Percentiles rank a stretch among this genome's conserved stretches.
phyloP scores from a whole-genome alignment of 2,113 vertebrate genomes.

The Nanorana parkeri region DNA sequence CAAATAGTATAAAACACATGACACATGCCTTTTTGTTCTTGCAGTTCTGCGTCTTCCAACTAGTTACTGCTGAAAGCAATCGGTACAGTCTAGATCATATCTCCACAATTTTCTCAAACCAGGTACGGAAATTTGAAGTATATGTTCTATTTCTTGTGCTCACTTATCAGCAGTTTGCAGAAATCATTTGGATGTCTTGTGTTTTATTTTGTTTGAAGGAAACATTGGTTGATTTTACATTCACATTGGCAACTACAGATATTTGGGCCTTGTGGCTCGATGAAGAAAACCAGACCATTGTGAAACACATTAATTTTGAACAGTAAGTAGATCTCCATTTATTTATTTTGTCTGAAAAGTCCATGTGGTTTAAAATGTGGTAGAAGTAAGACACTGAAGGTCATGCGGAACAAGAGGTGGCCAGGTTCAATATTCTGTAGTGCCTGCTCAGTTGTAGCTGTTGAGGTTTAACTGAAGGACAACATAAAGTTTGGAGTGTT shows the following conservation, averaged over 20 bases:
- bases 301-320: conserved; percentile 95
- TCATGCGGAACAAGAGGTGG: too few species aligned
- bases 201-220: conserved; percentile 73
- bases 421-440: too few species aligned
- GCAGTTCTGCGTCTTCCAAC: conserved; percentile 91
- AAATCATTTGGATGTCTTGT: too few species aligned
- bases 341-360: not conserved
- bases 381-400: too few species aligned
- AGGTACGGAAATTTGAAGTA: conserved; percentile 71
- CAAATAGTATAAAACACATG: too few species aligned
- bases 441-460: too few species aligned
- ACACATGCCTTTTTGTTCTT: conserved; percentile 23
- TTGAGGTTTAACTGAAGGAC: too few species aligned
- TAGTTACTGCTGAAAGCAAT: conserved; percentile 83
- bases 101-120: conserved; percentile 85
- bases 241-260: conserved; percentile 86
- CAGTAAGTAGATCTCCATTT: conserved; percentile 74
- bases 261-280: conserved; percentile 94
- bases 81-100: conserved; percentile 92
- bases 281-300: conserved; percentile 83
- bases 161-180: not conserved
- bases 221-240: conserved; percentile 88
- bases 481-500: too few species aligned
- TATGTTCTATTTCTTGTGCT: not conserved
- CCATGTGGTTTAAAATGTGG: too few species aligned